A percentile compares a stretch with the other conserved stretches of the same genome.
Conservation (phyloP, 2,113 vertebrate genomes). For the Xiphorhynchus elegans region DNA sequence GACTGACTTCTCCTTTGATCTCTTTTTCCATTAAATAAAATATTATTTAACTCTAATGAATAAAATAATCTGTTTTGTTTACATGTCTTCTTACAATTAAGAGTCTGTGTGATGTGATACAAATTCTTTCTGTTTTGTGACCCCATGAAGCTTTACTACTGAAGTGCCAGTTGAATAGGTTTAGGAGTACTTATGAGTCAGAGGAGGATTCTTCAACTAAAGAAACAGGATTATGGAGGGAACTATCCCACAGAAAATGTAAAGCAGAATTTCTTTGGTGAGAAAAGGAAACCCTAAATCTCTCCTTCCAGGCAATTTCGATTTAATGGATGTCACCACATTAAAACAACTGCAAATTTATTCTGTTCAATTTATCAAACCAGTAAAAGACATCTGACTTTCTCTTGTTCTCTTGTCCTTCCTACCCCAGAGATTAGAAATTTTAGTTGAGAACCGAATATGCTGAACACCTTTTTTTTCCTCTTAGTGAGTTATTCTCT, state of each 20-base stretch:
- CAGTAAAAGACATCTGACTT: not conserved
- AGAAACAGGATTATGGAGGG: not conserved
- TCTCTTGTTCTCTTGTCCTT: not conserved
- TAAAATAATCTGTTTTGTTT: not conserved
- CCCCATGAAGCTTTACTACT: not conserved
- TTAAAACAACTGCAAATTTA: not conserved
- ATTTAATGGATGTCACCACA: not conserved
- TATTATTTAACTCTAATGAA: not conserved
- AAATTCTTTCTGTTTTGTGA: not conserved
- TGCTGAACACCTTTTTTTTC: not conserved
- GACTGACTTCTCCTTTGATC: not conserved
- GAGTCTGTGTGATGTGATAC: fast-evolving
- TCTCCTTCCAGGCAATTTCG: not conserved
- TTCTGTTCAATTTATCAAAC: not conserved
- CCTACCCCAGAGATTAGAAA: not conserved
- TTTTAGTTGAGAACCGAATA: not conserved
- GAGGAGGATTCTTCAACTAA: not conserved
- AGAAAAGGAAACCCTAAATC: not conserved
- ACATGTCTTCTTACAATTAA: not conserved
- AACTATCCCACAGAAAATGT: not conserved
- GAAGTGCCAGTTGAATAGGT: not conserved
- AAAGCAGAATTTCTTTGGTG: not conserved
- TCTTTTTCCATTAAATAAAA: not conserved
- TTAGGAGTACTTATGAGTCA: not conserved
- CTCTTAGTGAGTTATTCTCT: not conserved